Base-by-base conservation (phyloP, 2,888 invertebrate species). In the Dione vanillae region DNA sequence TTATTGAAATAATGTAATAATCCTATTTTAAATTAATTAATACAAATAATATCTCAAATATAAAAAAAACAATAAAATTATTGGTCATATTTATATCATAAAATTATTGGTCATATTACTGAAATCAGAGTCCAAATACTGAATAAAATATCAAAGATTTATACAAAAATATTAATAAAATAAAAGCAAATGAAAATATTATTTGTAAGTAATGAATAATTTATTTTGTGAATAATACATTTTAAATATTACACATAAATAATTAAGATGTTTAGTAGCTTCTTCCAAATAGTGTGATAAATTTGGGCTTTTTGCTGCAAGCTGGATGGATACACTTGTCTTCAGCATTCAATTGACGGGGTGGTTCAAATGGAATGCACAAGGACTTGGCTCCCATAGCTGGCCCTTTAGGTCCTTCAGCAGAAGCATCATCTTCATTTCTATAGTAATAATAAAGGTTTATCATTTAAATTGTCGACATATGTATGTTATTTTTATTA, bases 371-470 rank as follows among this genome's bases (percentile, higher is more conserved):
- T 3, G 99, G 99, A 82, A 99, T 97, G 87, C 99, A 99, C n/a
- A 99, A 94, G 10, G 98, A 96, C 91, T 99, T 99, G 9, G 99
- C 99, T 51, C 99, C 99, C 99, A 99, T 99, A 0, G 99, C 96
- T 35, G 99, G 98, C 27, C 97, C 97, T 70, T 97, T 98, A 66
- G 96, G n/a, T n/a, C n/a, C 94, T 3, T 92, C 92, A 72, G 97
- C 96, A 37, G 85, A 83, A 3, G 83, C 79, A 66, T 92, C 91
- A 58, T 95, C 94, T 65, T 96, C 96, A 70, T 94, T 95, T 82
- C 96, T 97, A 87, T 51, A 72, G 71, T 47, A 41, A 87, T 51
- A 72, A 72, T 47, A 41, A 52, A 67, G 27, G 43, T n/a, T n/a
- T 20, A 14, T 40, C 9, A 14, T 11, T 51, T 20, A 37, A 10